phyloP scores from a whole-genome alignment of 23 tunicate genomes.

The Botrylloides violaceus region DNA sequence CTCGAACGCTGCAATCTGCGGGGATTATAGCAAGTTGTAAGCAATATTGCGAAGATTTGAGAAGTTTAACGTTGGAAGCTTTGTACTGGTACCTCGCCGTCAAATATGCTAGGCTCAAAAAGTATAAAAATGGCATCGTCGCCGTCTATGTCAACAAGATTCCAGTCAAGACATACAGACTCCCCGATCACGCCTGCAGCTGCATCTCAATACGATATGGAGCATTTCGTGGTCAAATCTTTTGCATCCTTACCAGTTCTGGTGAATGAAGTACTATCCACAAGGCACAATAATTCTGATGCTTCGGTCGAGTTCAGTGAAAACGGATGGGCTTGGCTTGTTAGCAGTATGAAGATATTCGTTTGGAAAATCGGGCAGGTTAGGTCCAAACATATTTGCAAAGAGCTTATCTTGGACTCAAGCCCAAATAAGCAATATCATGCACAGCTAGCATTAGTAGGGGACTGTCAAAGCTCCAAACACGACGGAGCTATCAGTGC shows the following conservation, averaged over 20 bases:
- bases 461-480: background rate
- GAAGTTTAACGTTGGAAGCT: no score
- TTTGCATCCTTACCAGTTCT: conserved; percentile 61
- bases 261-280: conserved; percentile 35
- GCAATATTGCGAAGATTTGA: no score
- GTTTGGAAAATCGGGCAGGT: conserved; percentile 53
- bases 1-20: no score
- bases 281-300: conserved; percentile 29
- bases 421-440: conserved; percentile 2
- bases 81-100: no score
- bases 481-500: conserved; percentile 29
- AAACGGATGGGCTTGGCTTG: conserved; percentile 79
- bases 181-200: conserved; percentile 68
- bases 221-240: conserved; percentile 35
- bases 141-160: no score
- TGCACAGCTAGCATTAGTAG: conserved; percentile 32
- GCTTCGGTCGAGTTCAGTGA: conserved; percentile 29
- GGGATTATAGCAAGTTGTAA: no score
- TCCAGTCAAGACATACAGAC: no score
- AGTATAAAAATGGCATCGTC: no score
- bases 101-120: no score
- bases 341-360: conserved; percentile 31
- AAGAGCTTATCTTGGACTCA: conserved; percentile 25
- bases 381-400: conserved; percentile 33
- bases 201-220: conserved; percentile 27